Conservation (phyloP, 2,797 vertebrate genomes). For the Geotria australis region DNA sequence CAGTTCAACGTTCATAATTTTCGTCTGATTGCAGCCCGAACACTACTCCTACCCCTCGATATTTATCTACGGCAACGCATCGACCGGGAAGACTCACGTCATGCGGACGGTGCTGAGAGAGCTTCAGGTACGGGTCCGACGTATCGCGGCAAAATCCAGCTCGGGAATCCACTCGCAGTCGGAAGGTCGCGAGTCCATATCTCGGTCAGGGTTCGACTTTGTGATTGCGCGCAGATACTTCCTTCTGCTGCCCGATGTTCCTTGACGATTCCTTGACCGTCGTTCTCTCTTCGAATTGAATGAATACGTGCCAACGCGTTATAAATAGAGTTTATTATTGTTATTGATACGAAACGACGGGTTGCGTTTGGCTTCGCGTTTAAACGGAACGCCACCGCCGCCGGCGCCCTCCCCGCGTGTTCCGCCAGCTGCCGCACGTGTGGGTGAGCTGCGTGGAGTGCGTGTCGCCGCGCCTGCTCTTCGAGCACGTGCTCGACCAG, state of each 20-base stretch:
- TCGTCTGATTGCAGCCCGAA: slow-evolving; percentile 18
- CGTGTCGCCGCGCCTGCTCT: slow-evolving; percentile 34
- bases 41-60: slow-evolving; percentile 57
- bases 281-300: too few species aligned
- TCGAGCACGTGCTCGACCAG: slow-evolving; percentile 44
- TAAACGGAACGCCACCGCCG: background rate
- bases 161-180: background rate
- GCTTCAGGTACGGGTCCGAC: slow-evolving; percentile 28
- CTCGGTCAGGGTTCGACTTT: too few species aligned
- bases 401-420: slow-evolving; percentile 1
- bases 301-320: too few species aligned
- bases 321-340: too few species aligned
- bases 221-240: too few species aligned
- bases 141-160: background rate
- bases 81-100: slow-evolving; percentile 73
- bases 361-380: background rate
- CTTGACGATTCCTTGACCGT: too few species aligned
- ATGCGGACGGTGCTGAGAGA: slow-evolving; percentile 31
- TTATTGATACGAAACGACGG: too few species aligned
- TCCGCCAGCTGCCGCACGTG: slow-evolving; percentile 38
- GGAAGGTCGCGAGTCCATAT: background rate
- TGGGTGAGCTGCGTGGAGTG: slow-evolving; percentile 60
- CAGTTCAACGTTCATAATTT: too few species aligned
- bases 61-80: slow-evolving; percentile 73
- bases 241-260: too few species aligned